Base-by-base conservation (phyloP, 2,888 invertebrate species). In the Lomographa bimaculata region DNA sequence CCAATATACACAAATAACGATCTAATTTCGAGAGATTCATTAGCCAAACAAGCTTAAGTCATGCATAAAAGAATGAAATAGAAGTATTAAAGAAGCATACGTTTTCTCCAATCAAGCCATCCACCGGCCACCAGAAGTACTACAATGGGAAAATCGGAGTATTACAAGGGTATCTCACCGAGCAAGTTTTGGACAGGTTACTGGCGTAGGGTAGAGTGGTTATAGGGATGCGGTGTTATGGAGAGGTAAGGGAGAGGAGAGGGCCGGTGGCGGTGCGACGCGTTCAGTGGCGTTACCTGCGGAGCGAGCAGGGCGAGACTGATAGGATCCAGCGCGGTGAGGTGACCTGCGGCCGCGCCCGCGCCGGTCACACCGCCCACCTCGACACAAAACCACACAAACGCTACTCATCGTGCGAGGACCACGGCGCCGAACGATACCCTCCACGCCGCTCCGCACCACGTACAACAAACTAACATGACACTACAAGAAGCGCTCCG, bases 301-400 rank as follows among this genome's bases (percentile, higher is more conserved):
- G 87, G 89, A 64, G 86, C 83, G 79, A 89, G 87, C 79, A 87
- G 78, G 66, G 89, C 89, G 74, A 89, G 86, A 75, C 84, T 85
- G 85, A 90, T 82, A 74, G 90, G 90, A 80, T 90, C 89, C 82
- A 90, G 80, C 72, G 89, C 90, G 73, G 90, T 77, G 81, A 89
- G 89, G 79, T 90, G 90, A 74, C 89, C 78, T 71, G 89, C 84
- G 60, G 89, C 89, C 66, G 89, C 90, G 65, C 85, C 85, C 72
- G 89, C 79, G 74, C 86, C 86, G 84, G 86, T 83, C 85, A 90
- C 77, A 83, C 90, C 90, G 76, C 90, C 90, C 86, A 91, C 90
- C 91, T 91, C 90, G 79, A 89, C 89, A 90, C 90, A 90, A 80
- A 85, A 87, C 84, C 86, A 87, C 85, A 89, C 84, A 86, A 82